These are phyloP conservation scores for Pyrgus malvae DNA, from an alignment of 2,888 invertebrate genomes.

Conservation along the genomic window DNA sequence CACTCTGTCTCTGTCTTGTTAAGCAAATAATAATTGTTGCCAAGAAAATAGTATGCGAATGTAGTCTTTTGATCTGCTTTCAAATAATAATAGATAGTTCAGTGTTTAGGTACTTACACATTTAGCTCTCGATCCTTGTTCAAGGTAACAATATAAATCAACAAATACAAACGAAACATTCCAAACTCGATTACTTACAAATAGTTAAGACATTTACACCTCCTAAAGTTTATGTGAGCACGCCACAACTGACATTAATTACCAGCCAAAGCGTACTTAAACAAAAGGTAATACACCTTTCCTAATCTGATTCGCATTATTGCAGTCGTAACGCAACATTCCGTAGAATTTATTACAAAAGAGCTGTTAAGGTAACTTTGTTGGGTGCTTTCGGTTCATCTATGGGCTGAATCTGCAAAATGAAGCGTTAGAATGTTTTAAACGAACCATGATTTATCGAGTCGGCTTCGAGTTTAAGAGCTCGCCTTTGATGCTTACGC, in stretches of 20 bases:
- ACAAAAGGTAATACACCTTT: constrained; percentile 64
- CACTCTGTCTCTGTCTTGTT: too few relatives aligned
- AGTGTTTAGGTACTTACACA: too few relatives aligned
- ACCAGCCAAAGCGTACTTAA: constrained; percentile 51
- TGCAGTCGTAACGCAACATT: constrained; percentile 68
- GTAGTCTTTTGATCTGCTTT: too few relatives aligned
- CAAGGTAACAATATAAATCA: background rate
- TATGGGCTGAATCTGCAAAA: constrained; percentile 62
- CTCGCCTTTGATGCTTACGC: constrained; percentile 68
- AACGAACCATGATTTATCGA: constrained; percentile 53
- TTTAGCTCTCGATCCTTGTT: too few relatives aligned
- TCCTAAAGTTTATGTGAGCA: constrained; percentile 38
- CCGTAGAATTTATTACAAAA: constrained; percentile 72
- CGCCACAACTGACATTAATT: constrained; percentile 54
- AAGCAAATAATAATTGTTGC: too few relatives aligned
- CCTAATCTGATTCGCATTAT: constrained; percentile 75
- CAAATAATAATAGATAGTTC: too few relatives aligned
- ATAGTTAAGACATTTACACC: constrained; percentile 28
- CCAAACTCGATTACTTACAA: constrained; percentile 13
- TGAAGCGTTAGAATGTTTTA: constrained; percentile 62
- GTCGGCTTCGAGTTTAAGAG: constrained; percentile 53
- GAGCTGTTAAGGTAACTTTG: constrained; percentile 60
- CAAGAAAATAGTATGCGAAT: too few relatives aligned
- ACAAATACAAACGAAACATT: background rate
- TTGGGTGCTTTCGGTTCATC: constrained; percentile 51